Evolutionary conservation across 2,888 invertebrate species (phyloP).

Genomic region (Operophtera brumata): DNA sequence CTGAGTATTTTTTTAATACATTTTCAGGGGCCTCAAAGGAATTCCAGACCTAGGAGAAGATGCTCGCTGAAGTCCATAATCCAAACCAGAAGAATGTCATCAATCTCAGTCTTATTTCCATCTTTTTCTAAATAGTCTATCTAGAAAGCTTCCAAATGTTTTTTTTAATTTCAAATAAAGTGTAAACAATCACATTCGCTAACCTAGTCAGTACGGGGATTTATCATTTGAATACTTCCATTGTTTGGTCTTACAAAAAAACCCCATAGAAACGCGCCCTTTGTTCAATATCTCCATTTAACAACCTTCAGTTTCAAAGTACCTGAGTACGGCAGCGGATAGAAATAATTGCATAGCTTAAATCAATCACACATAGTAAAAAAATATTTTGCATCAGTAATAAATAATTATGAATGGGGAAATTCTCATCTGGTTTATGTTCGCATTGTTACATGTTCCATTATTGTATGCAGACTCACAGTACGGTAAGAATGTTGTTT

Average conservation of each 20-base stretch:
- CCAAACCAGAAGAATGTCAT: neutral
- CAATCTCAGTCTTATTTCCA: neutral
- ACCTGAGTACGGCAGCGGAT: conserved; percentile 6
- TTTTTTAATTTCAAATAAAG: too few species aligned
- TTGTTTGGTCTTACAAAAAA: conserved; percentile 43
- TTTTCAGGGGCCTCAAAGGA: conserved; percentile 70
- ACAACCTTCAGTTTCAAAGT: conserved; percentile 17
- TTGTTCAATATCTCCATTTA: conserved; percentile 38
- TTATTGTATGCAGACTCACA: conserved; percentile 23
- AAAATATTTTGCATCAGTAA: conserved; percentile 12
- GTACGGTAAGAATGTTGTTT: conserved; percentile 30
- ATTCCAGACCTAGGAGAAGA: conserved; percentile 70
- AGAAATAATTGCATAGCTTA: neutral
- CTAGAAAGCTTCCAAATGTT: neutral
- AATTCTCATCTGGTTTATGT: conserved; percentile 23
- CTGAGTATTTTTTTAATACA: too few species aligned
- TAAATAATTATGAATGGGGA: conserved; percentile 17
- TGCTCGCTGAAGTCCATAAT: conserved; percentile 2
- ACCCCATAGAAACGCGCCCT: conserved; percentile 36
- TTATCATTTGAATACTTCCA: conserved; percentile 58
- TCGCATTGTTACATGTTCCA: conserved; percentile 14
- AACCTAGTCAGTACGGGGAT: conserved; percentile 1
- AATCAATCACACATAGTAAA: conserved; percentile 3
- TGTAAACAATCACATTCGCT: conserved; percentile 3
- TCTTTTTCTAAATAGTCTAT: neutral